phyloP scores from a whole-genome alignment of 2,113 vertebrate species.

The Chionodraco myersi region DNA sequence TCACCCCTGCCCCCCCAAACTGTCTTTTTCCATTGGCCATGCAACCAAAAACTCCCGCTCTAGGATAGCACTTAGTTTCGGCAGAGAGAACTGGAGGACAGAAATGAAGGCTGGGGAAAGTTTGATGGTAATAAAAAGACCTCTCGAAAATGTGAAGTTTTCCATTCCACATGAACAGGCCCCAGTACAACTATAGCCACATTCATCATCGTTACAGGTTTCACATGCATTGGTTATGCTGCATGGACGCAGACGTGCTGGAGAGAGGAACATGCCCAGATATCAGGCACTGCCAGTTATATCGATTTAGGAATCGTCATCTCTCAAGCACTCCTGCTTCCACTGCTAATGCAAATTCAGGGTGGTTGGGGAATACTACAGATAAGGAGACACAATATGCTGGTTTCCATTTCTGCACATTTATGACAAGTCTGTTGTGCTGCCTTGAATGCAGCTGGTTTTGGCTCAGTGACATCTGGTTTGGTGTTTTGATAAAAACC shows the following conservation, averaged over 20 bases:
- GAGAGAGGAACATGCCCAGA: conserved; percentile 2
- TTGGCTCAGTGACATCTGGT: conserved; percentile 59
- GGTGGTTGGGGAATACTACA: conserved; percentile 13
- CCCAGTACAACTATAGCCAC: conserved; percentile 17
- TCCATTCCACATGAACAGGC: conserved; percentile 4
- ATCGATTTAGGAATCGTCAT: background rate
- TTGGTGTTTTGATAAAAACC: conserved; percentile 55
- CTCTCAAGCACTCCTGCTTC: conserved; percentile 17
- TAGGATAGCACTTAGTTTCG: conserved; percentile 25
- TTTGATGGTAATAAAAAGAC: background rate
- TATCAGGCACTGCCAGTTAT: conserved; percentile 16
- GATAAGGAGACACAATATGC: conserved; percentile 27
- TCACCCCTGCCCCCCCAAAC: background rate
- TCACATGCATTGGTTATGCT: conserved; percentile 27
- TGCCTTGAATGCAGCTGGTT: conserved; percentile 13
- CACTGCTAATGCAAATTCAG: conserved; percentile 2
- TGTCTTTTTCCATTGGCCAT: conserved; percentile 12
- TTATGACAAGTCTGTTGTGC: conserved; percentile 26
- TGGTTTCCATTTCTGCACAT: conserved; percentile 6
- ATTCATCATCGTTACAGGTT: conserved; percentile 12
- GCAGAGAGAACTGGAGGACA: conserved; percentile 22
- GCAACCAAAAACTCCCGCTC: conserved; percentile 13
- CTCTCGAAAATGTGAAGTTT: conserved; percentile 1
- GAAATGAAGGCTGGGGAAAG: conserved; percentile 2
- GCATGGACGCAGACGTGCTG: conserved; percentile 28